Conservation (phyloP, 2,797 vertebrate species). For the Clarias pachynema region DNA sequence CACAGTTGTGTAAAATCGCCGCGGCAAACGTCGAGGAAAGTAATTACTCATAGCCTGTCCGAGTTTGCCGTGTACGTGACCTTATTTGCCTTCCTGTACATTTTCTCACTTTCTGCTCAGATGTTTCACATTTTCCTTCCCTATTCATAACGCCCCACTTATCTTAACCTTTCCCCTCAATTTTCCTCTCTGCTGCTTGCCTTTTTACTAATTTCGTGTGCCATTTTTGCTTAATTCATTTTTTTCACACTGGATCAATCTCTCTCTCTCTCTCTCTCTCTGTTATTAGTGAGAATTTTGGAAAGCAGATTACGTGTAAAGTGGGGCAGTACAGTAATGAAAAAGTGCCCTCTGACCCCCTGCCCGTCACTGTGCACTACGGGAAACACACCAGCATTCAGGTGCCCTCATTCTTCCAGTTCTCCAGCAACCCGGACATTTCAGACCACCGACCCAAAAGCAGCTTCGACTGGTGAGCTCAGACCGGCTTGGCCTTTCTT, state of each 20-base stretch:
- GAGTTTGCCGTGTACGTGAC: conserved; percentile 6
- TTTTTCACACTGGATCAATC: background rate
- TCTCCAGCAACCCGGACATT: conserved; percentile 73
- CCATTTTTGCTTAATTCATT: conserved; percentile 51
- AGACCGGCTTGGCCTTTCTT: conserved; percentile 26
- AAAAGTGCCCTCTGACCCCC: conserved; percentile 67
- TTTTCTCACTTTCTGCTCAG: background rate
- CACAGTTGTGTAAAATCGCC: conserved; percentile 10
- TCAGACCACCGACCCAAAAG: conserved; percentile 64
- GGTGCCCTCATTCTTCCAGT: conserved; percentile 66
- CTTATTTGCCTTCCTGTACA: conserved; percentile 20
- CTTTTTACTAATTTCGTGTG: conserved; percentile 49
- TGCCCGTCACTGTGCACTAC: conserved; percentile 67
- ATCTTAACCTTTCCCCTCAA: conserved; percentile 49
- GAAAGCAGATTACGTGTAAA: conserved; percentile 71
- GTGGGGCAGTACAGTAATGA: conserved; percentile 67
- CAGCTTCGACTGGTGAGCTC: conserved; percentile 78
- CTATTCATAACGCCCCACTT: conserved; percentile 36
- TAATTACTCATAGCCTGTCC: conserved; percentile 39
- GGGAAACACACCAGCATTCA: conserved; percentile 65
- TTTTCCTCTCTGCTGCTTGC: conserved; percentile 38
- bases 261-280: conserved; percentile 12
- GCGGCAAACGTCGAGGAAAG: conserved; percentile 22
- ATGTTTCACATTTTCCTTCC: conserved; percentile 16
- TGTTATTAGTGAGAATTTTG: conserved; percentile 70